Evolutionary conservation across 2,888 invertebrate genomes (phyloP).

Genomic region (Drosophila hamatofila): DNA sequence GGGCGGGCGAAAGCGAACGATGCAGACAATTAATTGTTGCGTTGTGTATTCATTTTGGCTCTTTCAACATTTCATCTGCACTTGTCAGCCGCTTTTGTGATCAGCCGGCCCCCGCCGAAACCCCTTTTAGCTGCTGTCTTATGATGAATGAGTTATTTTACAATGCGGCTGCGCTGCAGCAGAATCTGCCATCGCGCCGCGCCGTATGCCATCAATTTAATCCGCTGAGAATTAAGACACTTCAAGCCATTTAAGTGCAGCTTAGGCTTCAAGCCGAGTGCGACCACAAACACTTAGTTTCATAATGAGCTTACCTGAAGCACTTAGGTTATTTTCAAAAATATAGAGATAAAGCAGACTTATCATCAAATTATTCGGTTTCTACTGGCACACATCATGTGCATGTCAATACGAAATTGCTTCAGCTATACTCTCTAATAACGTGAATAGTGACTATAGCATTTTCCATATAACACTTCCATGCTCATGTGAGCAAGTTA

Average conservation of each 20-base stretch:
- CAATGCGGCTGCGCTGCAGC: constrained; percentile 68
- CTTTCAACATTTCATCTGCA: constrained; percentile 82
- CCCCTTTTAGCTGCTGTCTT: constrained; percentile 39
- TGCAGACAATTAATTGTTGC: constrained; percentile 78
- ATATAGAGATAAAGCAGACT: neutral
- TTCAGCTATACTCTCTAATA: neutral
- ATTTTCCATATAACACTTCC: neutral
- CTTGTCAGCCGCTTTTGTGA: constrained; percentile 76
- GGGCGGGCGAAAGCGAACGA: constrained; percentile 24
- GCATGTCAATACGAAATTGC: too few relatives aligned
- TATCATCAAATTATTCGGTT: neutral
- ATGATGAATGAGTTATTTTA: constrained; percentile 77
- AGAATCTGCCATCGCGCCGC: constrained; percentile 35
- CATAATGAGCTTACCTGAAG: constrained; percentile 49
- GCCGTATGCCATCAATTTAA: constrained; percentile 54
- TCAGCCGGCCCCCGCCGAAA: neutral
- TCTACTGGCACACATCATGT: too few relatives aligned
- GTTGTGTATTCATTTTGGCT: constrained; percentile 75
- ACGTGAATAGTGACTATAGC: neutral
- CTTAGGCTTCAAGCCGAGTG: constrained; percentile 10
- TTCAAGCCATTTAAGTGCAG: constrained; percentile 42
- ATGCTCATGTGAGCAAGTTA: neutral
- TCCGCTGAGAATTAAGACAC: constrained; percentile 58
- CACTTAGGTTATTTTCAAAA: neutral
- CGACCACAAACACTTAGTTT: neutral